These are phyloP conservation scores for Melanotaenia trifasciata DNA, from an alignment of 2,797 vertebrate species.

Conservation along the genomic window DNA sequence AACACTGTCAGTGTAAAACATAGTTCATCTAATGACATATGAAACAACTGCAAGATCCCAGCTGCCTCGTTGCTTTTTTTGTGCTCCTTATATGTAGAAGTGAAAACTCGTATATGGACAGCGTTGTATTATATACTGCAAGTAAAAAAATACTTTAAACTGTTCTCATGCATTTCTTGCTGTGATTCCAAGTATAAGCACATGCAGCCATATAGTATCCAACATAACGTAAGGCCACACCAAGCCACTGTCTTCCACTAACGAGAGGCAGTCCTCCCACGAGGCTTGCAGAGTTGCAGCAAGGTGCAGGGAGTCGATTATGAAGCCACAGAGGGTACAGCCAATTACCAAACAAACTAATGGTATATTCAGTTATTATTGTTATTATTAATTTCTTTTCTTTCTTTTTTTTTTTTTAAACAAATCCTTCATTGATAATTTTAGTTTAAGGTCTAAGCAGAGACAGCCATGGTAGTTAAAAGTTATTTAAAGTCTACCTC, in stretches of 20 bases:
- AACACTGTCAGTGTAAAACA: constrained; percentile 40
- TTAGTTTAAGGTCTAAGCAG: constrained; percentile 4
- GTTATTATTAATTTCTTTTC: too few species aligned
- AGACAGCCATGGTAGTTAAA: constrained; percentile 20
- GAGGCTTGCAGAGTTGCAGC: constrained; percentile 51
- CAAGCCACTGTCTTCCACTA: constrained; percentile 64
- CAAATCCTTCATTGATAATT: constrained; percentile 50
- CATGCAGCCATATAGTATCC: constrained; percentile 39
- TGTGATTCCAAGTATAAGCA: constrained; percentile 25
- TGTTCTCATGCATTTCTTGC: constrained; percentile 15
- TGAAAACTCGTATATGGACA: constrained; percentile 8
- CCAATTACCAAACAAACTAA: constrained; percentile 69
- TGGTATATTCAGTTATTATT: constrained; percentile 54
- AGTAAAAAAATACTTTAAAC: constrained; percentile 21
- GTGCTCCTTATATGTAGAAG: neutral
- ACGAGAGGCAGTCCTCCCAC: constrained; percentile 68
- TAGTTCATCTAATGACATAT: constrained; percentile 42
- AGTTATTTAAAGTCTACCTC: constrained; percentile 14
- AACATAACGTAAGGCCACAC: constrained; percentile 47
- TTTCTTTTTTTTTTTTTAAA: neutral
- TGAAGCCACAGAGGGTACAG: constrained; percentile 32
- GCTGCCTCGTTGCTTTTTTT: neutral
- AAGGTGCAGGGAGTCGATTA: constrained; percentile 57
- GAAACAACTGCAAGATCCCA: constrained; percentile 24
- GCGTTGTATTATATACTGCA: neutral